Conservation (phyloP, 2,888 invertebrate genomes). For the Sinelater perroti region DNA sequence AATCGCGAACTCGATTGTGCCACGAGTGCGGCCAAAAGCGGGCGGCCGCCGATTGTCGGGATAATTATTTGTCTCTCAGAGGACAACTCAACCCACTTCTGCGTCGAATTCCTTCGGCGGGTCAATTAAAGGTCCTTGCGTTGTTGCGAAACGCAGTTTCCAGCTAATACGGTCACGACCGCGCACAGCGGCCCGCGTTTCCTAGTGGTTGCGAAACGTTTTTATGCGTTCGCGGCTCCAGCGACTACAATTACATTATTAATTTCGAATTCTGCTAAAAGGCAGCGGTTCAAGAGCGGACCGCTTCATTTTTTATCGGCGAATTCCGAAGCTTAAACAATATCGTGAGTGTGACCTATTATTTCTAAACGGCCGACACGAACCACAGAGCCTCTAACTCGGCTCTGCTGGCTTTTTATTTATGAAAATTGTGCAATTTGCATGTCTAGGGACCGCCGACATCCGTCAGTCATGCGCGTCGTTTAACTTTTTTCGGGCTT, state of each 20-base stretch:
- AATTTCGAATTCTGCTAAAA: too few relatives aligned
- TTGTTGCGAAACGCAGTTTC: not conserved
- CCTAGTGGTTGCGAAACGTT: too few relatives aligned
- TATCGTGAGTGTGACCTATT: conserved; percentile 30
- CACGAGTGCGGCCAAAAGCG: conserved; percentile 3
- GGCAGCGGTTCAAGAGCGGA: too few relatives aligned
- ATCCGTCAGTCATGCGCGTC: conserved; percentile 1
- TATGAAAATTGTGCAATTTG: conserved; percentile 23
- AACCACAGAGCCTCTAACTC: conserved; percentile 12
- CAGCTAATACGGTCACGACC: not conserved
- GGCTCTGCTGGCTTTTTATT: conserved; percentile 17
- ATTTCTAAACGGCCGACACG: conserved; percentile 24
- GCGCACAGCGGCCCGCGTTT: too few relatives aligned
- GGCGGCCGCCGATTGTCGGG: conserved; percentile 1
- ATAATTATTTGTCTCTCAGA: conserved; percentile 11
- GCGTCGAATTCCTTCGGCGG: not conserved
- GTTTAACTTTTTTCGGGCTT: not conserved
- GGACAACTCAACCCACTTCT: conserved; percentile 5
- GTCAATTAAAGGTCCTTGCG: not conserved
- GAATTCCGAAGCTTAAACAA: not conserved
- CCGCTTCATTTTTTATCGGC: not conserved
- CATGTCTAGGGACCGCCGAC: conserved; percentile 10
- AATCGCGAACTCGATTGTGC: conserved; percentile 18
- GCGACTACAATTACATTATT: too few relatives aligned
- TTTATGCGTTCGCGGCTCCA: too few relatives aligned